Evolutionary conservation across 2,888 invertebrate genomes (phyloP).

Genomic region (Sinohyriopsis cumingii): DNA sequence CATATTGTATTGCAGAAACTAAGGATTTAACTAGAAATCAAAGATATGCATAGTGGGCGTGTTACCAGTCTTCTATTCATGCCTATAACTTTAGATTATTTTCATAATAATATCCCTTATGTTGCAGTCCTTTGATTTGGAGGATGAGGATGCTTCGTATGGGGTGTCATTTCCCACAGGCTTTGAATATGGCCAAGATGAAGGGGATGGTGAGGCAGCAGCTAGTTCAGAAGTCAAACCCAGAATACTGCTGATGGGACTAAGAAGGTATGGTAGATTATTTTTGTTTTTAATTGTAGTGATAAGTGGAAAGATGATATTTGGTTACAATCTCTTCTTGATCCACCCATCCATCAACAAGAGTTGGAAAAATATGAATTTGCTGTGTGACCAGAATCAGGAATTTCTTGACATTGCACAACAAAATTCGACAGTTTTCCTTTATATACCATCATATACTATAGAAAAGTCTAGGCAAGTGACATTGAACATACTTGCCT

Average conservation of each 20-base stretch:
- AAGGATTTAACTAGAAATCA: too few species aligned
- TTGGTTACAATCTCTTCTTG: too few species aligned
- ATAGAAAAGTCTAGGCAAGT: too few species aligned
- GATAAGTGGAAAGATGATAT: neutral
- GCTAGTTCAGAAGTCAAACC: constrained; percentile 87
- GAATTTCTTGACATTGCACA: too few species aligned
- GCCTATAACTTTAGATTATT: too few species aligned
- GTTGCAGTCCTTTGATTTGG: constrained; percentile 39
- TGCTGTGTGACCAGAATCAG: too few species aligned
- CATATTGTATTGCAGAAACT: too few species aligned
- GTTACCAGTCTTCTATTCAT: constrained; percentile 13
- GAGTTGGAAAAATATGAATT: too few species aligned
- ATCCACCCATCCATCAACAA: too few species aligned
- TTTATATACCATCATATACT: too few species aligned
- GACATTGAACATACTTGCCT: too few species aligned
- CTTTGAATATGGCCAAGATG: constrained; percentile 89
- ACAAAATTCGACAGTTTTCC: too few species aligned
- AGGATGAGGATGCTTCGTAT: constrained; percentile 26
- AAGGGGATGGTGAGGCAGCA: constrained; percentile 74
- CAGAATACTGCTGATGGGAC: constrained; percentile 93
- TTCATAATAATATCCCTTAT: neutral
- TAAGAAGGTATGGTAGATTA: constrained; percentile 81
- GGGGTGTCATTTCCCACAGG: constrained; percentile 83
- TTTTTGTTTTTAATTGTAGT: neutral
- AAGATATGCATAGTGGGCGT: neutral